A percentile compares a stretch with the other conserved stretches of the same genome.
These are phyloP conservation scores for Exocentrus adspersus DNA, from an alignment of 2,888 invertebrate species.

Conservation along the genomic window DNA sequence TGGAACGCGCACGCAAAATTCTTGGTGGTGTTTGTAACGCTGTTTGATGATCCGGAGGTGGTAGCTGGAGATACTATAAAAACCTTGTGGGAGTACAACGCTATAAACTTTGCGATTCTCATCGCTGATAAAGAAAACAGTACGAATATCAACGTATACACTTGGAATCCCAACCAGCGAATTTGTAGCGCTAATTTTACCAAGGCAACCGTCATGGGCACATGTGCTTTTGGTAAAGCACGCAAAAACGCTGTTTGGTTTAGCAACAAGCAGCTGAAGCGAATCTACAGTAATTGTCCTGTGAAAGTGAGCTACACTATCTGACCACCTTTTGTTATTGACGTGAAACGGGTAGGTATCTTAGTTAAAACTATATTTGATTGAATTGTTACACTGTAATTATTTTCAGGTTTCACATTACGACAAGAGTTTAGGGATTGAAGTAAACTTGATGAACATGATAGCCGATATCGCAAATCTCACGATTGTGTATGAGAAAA, in stretches of 20 bases:
- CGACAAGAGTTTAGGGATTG: too few relatives aligned
- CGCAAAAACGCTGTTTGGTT: neutral
- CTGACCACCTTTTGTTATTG: too few relatives aligned
- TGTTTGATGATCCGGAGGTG: slow-evolving; percentile 29
- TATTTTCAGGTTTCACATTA: too few relatives aligned
- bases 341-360: too few relatives aligned
- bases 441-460: too few relatives aligned
- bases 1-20: slow-evolving; percentile 33
- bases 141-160: slow-evolving; percentile 44
- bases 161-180: slow-evolving; percentile 47
- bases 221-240: slow-evolving; percentile 33
- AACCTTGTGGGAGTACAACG: slow-evolving; percentile 30
- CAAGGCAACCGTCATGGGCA: slow-evolving; percentile 39
- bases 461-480: too few relatives aligned
- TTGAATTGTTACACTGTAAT: too few relatives aligned
- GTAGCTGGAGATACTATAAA: slow-evolving; percentile 37
- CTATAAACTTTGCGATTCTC: slow-evolving; percentile 47
- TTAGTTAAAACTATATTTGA: too few relatives aligned
- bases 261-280: slow-evolving; percentile 4
- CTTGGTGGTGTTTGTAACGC: slow-evolving; percentile 39
- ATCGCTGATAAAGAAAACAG: slow-evolving; percentile 32
- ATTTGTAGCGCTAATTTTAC: slow-evolving; percentile 40
- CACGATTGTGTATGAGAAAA: too few relatives aligned
- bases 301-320: neutral
- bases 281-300: neutral